Evolutionary conservation across 2,797 vertebrate species (phyloP).

Genomic region (Rousettus madagascariensis): DNA sequence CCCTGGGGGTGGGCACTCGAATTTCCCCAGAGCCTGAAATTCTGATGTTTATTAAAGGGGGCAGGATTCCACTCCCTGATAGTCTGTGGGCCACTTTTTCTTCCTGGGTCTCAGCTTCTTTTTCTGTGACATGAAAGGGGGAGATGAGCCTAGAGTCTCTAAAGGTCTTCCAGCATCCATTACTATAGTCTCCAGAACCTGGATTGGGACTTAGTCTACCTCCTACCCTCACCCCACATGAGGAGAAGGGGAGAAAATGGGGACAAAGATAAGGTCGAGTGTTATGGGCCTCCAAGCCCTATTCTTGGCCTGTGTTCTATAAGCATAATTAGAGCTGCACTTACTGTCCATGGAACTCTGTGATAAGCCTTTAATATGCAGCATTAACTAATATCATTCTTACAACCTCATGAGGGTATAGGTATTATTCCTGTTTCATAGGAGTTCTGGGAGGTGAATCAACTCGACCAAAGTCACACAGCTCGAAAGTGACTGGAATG

Average conservation of each 20-base stretch:
- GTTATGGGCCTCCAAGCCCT: neutral
- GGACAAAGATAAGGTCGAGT: neutral
- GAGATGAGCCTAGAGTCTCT: neutral
- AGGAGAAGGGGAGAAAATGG: neutral
- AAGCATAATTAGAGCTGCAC: neutral
- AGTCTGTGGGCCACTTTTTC: neutral
- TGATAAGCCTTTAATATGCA: neutral
- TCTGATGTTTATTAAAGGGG: neutral
- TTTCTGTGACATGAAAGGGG: neutral
- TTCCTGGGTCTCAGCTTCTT: slow-evolving; percentile 3
- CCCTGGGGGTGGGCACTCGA: neutral
- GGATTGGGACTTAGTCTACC: neutral
- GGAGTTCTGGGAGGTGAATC: neutral
- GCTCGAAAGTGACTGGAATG: neutral
- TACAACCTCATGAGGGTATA: neutral
- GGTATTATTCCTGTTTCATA: neutral
- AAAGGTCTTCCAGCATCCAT: neutral
- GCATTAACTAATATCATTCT: neutral
- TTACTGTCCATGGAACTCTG: neutral
- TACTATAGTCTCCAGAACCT: neutral
- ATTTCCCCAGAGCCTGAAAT: neutral
- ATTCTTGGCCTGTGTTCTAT: slow-evolving; percentile 22
- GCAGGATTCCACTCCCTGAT: neutral
- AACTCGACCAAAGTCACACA: neutral
- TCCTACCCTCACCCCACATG: neutral